A percentile compares a stretch with the other conserved stretches of the same genome.
phyloP scores from a whole-genome alignment of 2,113 vertebrate species.

The Malaclemys terrapin region DNA sequence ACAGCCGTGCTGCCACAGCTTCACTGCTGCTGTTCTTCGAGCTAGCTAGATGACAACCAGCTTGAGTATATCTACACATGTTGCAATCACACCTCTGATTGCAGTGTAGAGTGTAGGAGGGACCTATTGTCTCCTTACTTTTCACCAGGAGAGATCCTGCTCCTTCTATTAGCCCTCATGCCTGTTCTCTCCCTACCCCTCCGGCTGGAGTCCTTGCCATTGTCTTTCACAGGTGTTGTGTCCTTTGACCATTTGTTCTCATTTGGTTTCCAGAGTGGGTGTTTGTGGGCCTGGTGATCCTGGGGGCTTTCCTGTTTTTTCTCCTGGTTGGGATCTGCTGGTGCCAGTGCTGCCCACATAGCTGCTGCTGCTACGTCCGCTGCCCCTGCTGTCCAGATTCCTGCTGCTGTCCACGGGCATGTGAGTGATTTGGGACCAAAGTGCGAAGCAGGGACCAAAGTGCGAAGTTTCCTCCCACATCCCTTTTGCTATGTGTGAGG shows the following conservation, averaged over 20 bases:
- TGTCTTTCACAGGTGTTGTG: background rate
- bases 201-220: accelerated
- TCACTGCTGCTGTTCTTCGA: background rate
- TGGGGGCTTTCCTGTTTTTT: constrained; percentile 90
- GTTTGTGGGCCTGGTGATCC: constrained; percentile 92
- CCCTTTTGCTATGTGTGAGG: background rate
- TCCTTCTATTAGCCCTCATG: background rate
- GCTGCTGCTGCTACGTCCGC: constrained; percentile 96
- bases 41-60: background rate
- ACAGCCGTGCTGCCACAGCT: background rate
- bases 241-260: constrained; percentile 24
- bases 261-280: constrained; percentile 90
- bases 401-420: constrained; percentile 95
- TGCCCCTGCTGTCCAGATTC: constrained; percentile 97
- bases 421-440: constrained; percentile 82
- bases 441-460: background rate
- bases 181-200: background rate
- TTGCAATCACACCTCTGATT: background rate
- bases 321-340: constrained; percentile 95
- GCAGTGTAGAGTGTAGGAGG: background rate
- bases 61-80: background rate
- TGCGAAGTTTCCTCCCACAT: background rate
- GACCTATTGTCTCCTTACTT: background rate
- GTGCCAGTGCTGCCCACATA: constrained; percentile 99
- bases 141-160: background rate